These are phyloP conservation scores for Rhingia rostrata DNA, from an alignment of 2,888 invertebrate genomes.

Conservation along the genomic window DNA sequence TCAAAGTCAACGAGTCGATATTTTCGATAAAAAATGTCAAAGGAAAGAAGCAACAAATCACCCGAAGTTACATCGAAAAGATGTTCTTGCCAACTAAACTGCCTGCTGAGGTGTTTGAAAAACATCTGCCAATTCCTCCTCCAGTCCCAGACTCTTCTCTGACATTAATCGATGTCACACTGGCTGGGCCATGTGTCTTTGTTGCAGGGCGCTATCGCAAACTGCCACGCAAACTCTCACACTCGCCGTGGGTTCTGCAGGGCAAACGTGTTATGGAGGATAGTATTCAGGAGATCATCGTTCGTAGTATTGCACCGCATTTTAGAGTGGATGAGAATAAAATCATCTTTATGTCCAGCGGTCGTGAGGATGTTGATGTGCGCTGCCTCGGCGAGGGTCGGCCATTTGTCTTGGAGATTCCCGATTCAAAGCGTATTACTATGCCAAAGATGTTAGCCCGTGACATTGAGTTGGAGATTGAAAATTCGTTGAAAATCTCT, in stretches of 20 bases:
- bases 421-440: constrained; percentile 86
- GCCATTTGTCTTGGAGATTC: constrained; percentile 95
- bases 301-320: constrained; percentile 86
- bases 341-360: constrained; percentile 94
- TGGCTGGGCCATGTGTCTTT: constrained; percentile 81
- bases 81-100: constrained; percentile 84
- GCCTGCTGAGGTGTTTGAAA: constrained; percentile 83
- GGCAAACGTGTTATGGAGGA: constrained; percentile 90
- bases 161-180: constrained; percentile 77
- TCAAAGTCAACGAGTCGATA: constrained; percentile 76
- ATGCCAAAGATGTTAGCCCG: constrained; percentile 84
- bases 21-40: constrained; percentile 77
- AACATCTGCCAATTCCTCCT: constrained; percentile 85
- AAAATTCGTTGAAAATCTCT: constrained; percentile 84
- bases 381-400: constrained; percentile 95
- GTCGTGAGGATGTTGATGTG: constrained; percentile 98
- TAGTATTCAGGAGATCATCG: constrained; percentile 96
- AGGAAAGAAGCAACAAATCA: constrained; percentile 83
- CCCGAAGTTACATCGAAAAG: constrained; percentile 87
- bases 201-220: constrained; percentile 89
- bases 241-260: constrained; percentile 96
- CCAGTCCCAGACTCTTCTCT: constrained; percentile 80
- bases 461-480: constrained; percentile 85
- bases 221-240: constrained; percentile 91
- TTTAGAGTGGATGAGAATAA: constrained; percentile 82